Evolutionary conservation across 2,888 invertebrate species (phyloP).

Genomic region (Alsophila aescularia): DNA sequence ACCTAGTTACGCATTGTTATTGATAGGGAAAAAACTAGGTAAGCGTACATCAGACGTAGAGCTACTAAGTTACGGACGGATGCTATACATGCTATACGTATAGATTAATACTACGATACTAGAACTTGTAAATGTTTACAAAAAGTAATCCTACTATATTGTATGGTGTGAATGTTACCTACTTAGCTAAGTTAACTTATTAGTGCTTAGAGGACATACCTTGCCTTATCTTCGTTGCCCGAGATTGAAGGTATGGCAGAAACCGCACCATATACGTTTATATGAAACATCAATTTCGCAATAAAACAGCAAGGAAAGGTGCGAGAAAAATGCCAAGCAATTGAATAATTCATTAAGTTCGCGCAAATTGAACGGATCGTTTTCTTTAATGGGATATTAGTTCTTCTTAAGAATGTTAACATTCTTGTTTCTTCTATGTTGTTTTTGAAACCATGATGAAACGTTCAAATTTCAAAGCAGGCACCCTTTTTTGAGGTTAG

Average conservation of each 20-base stretch:
- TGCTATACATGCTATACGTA: too few species aligned
- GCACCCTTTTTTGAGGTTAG: not conserved
- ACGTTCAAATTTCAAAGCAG: conserved; percentile 3
- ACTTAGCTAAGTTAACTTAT: too few species aligned
- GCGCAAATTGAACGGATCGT: conserved; percentile 50
- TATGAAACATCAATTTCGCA: conserved; percentile 50
- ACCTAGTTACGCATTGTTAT: too few species aligned
- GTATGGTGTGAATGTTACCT: conserved; percentile 21
- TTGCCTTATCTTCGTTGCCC: conserved; percentile 36
- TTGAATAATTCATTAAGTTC: conserved; percentile 63
- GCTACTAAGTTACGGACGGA: too few species aligned
- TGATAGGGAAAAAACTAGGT: too few species aligned
- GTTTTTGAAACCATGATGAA: conserved; percentile 24
- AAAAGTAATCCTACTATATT: too few species aligned
- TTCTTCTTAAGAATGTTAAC: too few species aligned
- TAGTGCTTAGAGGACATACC: conserved; percentile 37
- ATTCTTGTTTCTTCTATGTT: conserved; percentile 30
- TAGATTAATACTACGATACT: too few species aligned
- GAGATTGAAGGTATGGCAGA: conserved; percentile 30
- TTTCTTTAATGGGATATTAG: conserved; percentile 31
- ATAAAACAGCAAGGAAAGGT: conserved; percentile 45
- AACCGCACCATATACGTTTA: conserved; percentile 40
- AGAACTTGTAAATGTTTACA: too few species aligned
- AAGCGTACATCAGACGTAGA: too few species aligned
- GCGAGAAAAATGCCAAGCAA: conserved; percentile 42